Percentiles rank a stretch among this genome's conserved stretches.
phyloP scores from a whole-genome alignment of 2,113 vertebrate species.

The Erythrocebus patas region DNA sequence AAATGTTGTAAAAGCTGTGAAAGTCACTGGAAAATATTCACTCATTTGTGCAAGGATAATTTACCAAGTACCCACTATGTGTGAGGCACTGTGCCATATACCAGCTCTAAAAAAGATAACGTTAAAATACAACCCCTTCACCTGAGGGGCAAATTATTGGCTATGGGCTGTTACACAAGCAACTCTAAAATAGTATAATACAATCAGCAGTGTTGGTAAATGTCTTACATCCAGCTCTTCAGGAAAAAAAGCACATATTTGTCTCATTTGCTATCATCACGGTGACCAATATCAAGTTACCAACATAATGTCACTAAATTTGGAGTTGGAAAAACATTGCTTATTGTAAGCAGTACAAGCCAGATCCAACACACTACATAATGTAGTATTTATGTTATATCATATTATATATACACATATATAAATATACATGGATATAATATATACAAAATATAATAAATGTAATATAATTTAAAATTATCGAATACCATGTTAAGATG shows the following conservation, averaged over 20 bases:
- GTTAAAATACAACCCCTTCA: neutral
- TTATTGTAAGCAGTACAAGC: neutral
- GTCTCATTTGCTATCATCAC: neutral
- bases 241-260: neutral
- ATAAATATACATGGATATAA: neutral
- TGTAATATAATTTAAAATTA: neutral
- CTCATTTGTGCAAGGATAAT: neutral
- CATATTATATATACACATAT: neutral
- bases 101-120: neutral
- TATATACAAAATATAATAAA: neutral
- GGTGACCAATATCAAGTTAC: neutral
- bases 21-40: neutral
- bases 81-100: neutral
- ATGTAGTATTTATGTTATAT: neutral
- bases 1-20: conserved; percentile 64
- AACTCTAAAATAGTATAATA: neutral
- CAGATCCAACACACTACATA: neutral
- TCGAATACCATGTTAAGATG: neutral
- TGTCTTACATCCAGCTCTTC: neutral
- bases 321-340: neutral
- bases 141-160: neutral
- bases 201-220: neutral
- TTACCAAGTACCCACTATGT: neutral
- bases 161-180: neutral
- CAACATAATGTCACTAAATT: neutral